A percentile compares a stretch with the other conserved stretches of the same genome.
These are phyloP conservation scores for Agrochola lychnidis DNA, from an alignment of 2,888 invertebrate species.

Conservation along the genomic window DNA sequence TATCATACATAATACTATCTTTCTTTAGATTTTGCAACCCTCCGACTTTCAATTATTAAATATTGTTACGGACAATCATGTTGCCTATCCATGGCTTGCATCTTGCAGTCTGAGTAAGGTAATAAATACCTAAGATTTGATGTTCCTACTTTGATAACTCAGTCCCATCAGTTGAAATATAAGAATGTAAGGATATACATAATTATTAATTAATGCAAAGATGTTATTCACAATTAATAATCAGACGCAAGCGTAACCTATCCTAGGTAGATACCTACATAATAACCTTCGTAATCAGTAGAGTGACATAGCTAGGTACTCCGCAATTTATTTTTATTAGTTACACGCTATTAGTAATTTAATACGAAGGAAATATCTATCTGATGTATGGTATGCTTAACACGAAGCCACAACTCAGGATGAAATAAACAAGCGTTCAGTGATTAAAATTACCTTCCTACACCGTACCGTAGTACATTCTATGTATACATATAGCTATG, in stretches of 20 bases:
- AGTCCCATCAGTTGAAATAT: constrained; percentile 4
- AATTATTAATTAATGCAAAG: constrained; percentile 30
- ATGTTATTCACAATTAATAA: constrained; percentile 53
- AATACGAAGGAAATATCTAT: constrained; percentile 65
- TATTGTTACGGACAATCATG: not conserved
- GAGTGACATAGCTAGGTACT: constrained; percentile 60
- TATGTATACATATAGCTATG: not conserved
- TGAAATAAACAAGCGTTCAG: constrained; percentile 47
- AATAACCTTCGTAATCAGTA: constrained; percentile 69
- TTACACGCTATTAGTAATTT: constrained; percentile 67
- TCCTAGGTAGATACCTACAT: constrained; percentile 39
- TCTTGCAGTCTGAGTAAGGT: constrained; percentile 1
- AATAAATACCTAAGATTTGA: not conserved
- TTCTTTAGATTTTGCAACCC: not conserved
- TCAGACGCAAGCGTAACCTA: constrained; percentile 28
- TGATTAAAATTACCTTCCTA: constrained; percentile 23
- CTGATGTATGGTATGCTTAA: constrained; percentile 41
- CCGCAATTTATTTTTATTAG: constrained; percentile 74
- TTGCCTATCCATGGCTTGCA: not conserved
- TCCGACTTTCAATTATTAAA: not conserved
- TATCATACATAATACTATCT: too few species aligned
- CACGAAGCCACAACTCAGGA: constrained; percentile 47
- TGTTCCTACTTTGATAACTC: not conserved
- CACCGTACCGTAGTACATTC: not conserved
- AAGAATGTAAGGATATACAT: constrained; percentile 6